Conservation (phyloP, 2,888 invertebrate genomes). For the Coronaproctus castanopsis region DNA sequence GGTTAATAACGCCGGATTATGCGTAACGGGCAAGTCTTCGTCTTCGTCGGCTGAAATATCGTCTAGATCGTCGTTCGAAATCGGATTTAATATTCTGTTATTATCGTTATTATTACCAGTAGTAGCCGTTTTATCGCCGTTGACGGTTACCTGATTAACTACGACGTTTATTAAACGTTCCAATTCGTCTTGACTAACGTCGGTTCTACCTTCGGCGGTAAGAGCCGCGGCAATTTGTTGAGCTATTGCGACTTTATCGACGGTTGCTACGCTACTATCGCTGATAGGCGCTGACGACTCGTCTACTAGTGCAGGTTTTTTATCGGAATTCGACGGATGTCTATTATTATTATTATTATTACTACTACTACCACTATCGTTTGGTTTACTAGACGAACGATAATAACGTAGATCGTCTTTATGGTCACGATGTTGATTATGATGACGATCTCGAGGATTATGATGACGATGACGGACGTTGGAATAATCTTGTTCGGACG, state of each 20-base stretch:
- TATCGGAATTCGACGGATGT: neutral
- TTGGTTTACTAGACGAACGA: no score
- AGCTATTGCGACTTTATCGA: constrained; percentile 55
- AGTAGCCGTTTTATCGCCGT: constrained; percentile 31
- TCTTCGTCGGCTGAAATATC: neutral
- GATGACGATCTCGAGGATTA: neutral
- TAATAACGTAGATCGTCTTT: no score
- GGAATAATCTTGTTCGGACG: neutral
- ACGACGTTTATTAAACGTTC: constrained; percentile 61
- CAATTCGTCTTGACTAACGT: constrained; percentile 56
- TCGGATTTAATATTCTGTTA: neutral
- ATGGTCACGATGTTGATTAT: neutral
- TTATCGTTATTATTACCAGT: neutral
- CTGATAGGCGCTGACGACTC: neutral
- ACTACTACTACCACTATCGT: no score
- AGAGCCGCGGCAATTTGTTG: constrained; percentile 61
- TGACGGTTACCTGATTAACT: constrained; percentile 39
- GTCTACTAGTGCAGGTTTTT: neutral
- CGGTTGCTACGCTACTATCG: neutral
- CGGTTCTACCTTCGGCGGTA: constrained; percentile 56
- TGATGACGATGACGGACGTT: neutral
- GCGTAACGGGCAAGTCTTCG: neutral
- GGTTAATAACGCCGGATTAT: neutral
- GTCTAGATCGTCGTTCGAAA: neutral
- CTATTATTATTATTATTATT: no score